Percentiles rank a stretch among this genome's conserved stretches.
Evolutionary conservation across 1,140 invertebrate genomes (phyloP).

Genomic region (Drosophila paulistorum): DNA sequence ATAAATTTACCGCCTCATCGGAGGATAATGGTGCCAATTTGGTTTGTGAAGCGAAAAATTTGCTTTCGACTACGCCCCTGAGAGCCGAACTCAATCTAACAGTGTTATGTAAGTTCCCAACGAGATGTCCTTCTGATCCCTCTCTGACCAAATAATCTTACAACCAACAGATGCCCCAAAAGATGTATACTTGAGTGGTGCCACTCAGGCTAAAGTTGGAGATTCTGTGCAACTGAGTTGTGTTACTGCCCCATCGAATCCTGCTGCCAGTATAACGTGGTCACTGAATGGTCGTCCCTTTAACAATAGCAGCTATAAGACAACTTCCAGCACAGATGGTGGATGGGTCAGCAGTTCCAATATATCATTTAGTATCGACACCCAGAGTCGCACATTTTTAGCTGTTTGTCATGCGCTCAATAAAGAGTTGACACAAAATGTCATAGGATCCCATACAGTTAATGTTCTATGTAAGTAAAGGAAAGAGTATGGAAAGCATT

Average conservation of each 20-base stretch:
- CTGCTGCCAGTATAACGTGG: slow-evolving; percentile 95
- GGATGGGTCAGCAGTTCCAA: slow-evolving; percentile 96
- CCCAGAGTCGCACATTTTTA: slow-evolving; percentile 89
- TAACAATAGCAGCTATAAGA: slow-evolving; percentile 86
- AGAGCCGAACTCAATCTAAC: slow-evolving; percentile 92
- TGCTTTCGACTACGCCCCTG: slow-evolving; percentile 92
- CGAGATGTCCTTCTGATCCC: background rate
- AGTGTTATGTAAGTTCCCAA: slow-evolving; percentile 93
- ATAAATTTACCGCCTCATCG: slow-evolving; percentile 93
- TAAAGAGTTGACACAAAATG: slow-evolving; percentile 92
- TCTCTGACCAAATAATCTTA: slow-evolving; percentile 48
- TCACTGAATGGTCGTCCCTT: slow-evolving; percentile 90
- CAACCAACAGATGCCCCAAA: slow-evolving; percentile 89
- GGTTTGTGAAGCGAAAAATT: slow-evolving; percentile 95
- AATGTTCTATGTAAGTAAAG: slow-evolving; percentile 94
- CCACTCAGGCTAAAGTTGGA: slow-evolving; percentile 92
- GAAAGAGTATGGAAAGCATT: background rate
- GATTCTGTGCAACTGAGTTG: slow-evolving; percentile 93
- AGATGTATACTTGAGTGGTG: slow-evolving; percentile 92
- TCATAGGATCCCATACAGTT: slow-evolving; percentile 93
- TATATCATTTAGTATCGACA: slow-evolving; percentile 90
- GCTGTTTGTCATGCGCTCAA: slow-evolving; percentile 94
- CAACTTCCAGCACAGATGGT: slow-evolving; percentile 87
- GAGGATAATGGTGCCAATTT: slow-evolving; percentile 96
- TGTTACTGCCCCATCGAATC: slow-evolving; percentile 95